A percentile compares a stretch with the other conserved stretches of the same genome.
Evolutionary conservation across 2,888 invertebrate genomes (phyloP).

Genomic region (Monoplex corrugatus): DNA sequence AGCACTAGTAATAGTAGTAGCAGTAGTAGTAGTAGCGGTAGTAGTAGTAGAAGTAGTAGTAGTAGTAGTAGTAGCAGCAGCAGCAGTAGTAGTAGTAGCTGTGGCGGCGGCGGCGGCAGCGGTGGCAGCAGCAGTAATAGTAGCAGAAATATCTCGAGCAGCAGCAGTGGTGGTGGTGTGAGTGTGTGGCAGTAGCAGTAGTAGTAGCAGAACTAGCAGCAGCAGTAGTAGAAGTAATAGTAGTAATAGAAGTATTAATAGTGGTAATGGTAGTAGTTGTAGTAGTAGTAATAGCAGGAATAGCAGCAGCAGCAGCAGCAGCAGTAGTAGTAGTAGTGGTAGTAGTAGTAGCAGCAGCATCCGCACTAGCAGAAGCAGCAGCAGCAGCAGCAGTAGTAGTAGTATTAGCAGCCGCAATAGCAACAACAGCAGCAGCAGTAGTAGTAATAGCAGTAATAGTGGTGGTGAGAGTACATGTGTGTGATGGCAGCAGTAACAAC

Average conservation of each 20-base stretch:
- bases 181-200: conserved; percentile 31
- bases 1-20: conserved; percentile 10
- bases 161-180: conserved; percentile 32
- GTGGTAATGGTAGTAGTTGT: no score
- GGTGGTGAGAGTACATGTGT: no score
- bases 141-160: conserved; percentile 32
- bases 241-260: no score
- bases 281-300: neutral
- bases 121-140: conserved; percentile 38
- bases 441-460: no score
- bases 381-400: neutral
- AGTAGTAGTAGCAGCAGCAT: neutral
- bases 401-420: no score
- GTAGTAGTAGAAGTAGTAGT: no score
- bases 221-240: no score
- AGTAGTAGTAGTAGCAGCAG: conserved; percentile 41
- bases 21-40: neutral
- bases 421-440: no score
- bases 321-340: neutral
- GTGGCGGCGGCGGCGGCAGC: neutral
- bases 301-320: conserved; percentile 23
- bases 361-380: no score
- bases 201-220: no score
- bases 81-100: neutral
- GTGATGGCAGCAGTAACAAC: no score